phyloP scores from a whole-genome alignment of 53 echinoderm and acorn worm genomes.

The Astropecten irregularis region DNA sequence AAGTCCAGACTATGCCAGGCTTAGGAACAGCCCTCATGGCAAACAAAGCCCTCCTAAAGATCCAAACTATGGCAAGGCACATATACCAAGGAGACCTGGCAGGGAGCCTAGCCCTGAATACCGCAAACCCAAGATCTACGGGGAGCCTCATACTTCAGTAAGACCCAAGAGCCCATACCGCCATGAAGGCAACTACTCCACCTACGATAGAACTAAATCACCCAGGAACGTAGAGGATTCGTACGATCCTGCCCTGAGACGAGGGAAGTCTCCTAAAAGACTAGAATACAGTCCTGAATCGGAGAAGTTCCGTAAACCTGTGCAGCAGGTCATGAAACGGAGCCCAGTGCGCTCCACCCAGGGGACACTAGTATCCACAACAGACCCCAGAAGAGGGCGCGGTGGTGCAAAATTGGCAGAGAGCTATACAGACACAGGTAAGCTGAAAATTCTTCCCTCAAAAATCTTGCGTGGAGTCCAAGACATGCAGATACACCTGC shows the following conservation, averaged over 20 bases:
- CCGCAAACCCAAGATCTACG: slow-evolving; percentile 1
- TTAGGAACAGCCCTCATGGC: slow-evolving; percentile 20
- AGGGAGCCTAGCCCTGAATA: not conserved
- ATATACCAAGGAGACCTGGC: not conserved
- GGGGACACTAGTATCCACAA: not conserved
- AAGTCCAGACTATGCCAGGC: slow-evolving; percentile 19
- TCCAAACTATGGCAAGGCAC: not conserved
- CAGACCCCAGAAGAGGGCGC: not conserved
- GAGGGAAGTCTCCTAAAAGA: no score
- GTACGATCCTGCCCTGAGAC: not conserved
- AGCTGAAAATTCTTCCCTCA: no score
- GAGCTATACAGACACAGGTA: slow-evolving; percentile 41
- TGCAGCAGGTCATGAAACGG: slow-evolving; percentile 35
- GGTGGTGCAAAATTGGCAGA: slow-evolving; percentile 37
- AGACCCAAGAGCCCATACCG: slow-evolving; percentile 5
- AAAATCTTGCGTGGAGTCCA: no score
- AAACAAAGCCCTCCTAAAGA: not conserved
- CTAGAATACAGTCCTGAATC: not conserved
- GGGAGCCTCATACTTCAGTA: not conserved
- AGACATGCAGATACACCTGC: no score
- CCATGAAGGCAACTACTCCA: not conserved
- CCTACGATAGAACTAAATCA: slow-evolving; percentile 16
- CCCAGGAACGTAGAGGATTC: not conserved
- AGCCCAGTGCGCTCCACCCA: slow-evolving; percentile 33
- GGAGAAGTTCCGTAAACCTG: slow-evolving; percentile 32